Evolutionary conservation across 2,888 invertebrate species (phyloP), one percentile per base, ranked within the genome.

Genomic region (Ormyrus rosae): DNA sequence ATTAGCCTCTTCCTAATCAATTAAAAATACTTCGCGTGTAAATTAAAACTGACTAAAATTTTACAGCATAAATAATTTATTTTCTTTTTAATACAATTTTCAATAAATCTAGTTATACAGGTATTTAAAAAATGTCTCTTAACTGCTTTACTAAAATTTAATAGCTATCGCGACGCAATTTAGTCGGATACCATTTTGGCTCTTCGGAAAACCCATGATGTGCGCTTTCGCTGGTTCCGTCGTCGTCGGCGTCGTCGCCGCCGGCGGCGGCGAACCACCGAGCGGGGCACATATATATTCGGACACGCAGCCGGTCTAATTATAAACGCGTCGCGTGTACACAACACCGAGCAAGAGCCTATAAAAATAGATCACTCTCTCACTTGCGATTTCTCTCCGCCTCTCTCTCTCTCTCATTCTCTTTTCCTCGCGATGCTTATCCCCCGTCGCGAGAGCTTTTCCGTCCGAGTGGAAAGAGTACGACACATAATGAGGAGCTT

Each of bases 261-360:
- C 56, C 56, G 56, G 3, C 56, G n/a, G n/a, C 53, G 72, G 55
- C 72, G 65, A 80, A 80, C 80, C 80, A 80, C 80, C 75, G 74
- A 56, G 73, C 72, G 68, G 6, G 45, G 56, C 69, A 13, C 67
- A 61, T 70, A 77, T 34, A 34, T 34, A 69, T 56, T 19, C 68
- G 71, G 53, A 68, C 68, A 73, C 51, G 55, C 73, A 55, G 73
- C 55, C 69, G 60, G 6, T 78, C 81, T 81, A 81, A 81, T 78
- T 65, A 81, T 81, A 81, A 81, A 78, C 78, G 45, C 78, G 81
- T 81, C 81, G 81, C 81, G 81, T 81, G 81, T 81, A 81, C 78
- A 74, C 81, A 78, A 77, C 69, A 74, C 70, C 74, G 74, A 69
- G 48, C 67, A 58, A 70, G 63, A 69, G 78, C 65, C 61, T 46